phyloP scores from a whole-genome alignment of 2,888 invertebrate genomes.

The Xestia sexstrigata region DNA sequence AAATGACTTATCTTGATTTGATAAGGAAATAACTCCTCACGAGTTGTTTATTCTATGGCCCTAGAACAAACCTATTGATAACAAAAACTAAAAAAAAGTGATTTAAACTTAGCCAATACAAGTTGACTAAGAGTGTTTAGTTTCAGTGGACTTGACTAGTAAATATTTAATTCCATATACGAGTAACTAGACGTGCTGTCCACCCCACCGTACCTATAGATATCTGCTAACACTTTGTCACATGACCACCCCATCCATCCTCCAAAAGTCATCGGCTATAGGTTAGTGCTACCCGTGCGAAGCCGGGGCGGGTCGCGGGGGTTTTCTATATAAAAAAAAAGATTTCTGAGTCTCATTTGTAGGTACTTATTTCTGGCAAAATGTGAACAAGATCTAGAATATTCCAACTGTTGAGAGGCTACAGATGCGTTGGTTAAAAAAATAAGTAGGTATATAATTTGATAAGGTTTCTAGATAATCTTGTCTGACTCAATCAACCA shows the following conservation, averaged over 20 bases:
- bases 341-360: not conserved
- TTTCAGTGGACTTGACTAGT: not conserved
- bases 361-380: not conserved
- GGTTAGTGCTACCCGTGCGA: too few species aligned
- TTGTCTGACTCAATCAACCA: constrained; percentile 14
- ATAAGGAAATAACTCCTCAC: not conserved
- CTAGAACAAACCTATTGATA: not conserved
- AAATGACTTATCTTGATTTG: not conserved
- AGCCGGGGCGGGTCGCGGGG: too few species aligned
- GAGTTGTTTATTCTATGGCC: not conserved
- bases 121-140: not conserved
- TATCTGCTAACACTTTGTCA: too few species aligned
- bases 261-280: too few species aligned
- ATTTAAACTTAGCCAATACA: not conserved
- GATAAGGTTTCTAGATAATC: constrained; percentile 28
- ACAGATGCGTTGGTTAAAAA: not conserved
- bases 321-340: not conserved
- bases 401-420: not conserved
- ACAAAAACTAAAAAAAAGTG: not conserved
- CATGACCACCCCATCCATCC: too few species aligned
- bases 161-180: not conserved
- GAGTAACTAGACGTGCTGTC: too few species aligned
- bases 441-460: not conserved
- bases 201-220: too few species aligned
- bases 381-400: constrained; percentile 16